Conservation (phyloP, 2,888 invertebrate genomes). For the Leptinotarsa tumamoca region DNA sequence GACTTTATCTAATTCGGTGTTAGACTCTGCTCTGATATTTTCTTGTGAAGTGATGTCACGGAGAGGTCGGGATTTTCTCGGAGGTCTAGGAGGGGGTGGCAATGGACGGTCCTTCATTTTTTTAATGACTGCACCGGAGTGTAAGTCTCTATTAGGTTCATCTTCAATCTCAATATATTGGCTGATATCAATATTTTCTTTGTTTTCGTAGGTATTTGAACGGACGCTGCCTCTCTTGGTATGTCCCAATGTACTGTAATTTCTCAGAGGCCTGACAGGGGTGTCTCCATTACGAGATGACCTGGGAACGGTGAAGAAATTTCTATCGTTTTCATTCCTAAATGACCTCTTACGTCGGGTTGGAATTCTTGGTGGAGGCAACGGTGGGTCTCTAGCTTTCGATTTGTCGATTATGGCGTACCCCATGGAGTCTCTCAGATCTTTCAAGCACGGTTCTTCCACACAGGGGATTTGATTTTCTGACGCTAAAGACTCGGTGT, state of each 20-base stretch:
- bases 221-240: conserved; percentile 44
- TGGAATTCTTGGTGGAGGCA: conserved; percentile 74
- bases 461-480: conserved; percentile 51
- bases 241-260: conserved; percentile 73
- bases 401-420: conserved; percentile 84
- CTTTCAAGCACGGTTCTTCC: conserved; percentile 63
- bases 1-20: conserved; percentile 53
- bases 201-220: conserved; percentile 61
- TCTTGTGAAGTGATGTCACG: conserved; percentile 60
- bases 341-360: conserved; percentile 63
- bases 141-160: conserved; percentile 73
- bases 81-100: conserved; percentile 88
- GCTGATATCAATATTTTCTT: conserved; percentile 66
- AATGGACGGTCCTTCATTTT: conserved; percentile 89
- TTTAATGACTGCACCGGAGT: conserved; percentile 81
- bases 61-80: conserved; percentile 67
- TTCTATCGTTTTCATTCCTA: conserved; percentile 67
- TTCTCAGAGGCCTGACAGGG: conserved; percentile 72
- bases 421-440: conserved; percentile 68
- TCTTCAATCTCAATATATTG: conserved; percentile 75
- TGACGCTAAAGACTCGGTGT: conserved; percentile 71
- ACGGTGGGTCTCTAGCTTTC: conserved; percentile 64
- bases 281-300: conserved; percentile 61
- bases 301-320: conserved; percentile 77
- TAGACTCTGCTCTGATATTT: conserved; percentile 48